Base-by-base conservation (phyloP, 2,113 vertebrate genomes). In the Diphyllodes magnificus region DNA sequence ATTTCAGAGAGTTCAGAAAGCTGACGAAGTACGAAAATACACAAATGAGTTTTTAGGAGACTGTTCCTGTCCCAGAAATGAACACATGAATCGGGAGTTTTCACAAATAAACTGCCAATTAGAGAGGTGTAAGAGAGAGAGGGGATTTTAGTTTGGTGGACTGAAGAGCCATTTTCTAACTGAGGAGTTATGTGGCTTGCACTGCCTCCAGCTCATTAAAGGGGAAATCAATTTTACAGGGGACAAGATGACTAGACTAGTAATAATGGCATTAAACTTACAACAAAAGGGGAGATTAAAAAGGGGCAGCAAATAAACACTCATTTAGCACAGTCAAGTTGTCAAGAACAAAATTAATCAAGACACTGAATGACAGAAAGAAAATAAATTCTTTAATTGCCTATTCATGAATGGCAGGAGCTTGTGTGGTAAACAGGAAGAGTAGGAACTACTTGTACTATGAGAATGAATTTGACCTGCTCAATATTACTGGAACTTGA, bases 351-450 rank as follows among this genome's bases (percentile, higher is more conserved):
- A 93, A 94, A 96, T 97, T 92, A 96, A 93, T 96, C 85, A 90
- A 93, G 93, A 92, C 94, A 93, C 39, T 85, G 92, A 93, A 80
- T 86, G 94, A 86, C 94, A 93, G 44, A 82, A 90, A 80, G 90
- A 90, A 90, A 96, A 96, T 69, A 96, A 96, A 96, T 96, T 96
- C 71, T 97, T 96, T 96, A 96, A 96, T 93, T 95, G 87, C 59
- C 47, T 77, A 39, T 86, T 90, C 78, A 70, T 80, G 79, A 96
- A 88, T 95, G 93, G 79, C 82, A 93, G 68, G 37, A 88, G 66
- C 63, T 79, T 83, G 42, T 69, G 56, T n/a, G 22, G 63, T 88
- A 91, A 96, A 93, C 68, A 92, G 37, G 42, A 88, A 75, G 44
- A 89, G 50, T 20, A 79, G 59, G 42, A 95, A 75, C 60, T 88